Evolutionary conservation across 2,113 vertebrate species (phyloP).

Genomic region (Phalacrocorax carbo): DNA sequence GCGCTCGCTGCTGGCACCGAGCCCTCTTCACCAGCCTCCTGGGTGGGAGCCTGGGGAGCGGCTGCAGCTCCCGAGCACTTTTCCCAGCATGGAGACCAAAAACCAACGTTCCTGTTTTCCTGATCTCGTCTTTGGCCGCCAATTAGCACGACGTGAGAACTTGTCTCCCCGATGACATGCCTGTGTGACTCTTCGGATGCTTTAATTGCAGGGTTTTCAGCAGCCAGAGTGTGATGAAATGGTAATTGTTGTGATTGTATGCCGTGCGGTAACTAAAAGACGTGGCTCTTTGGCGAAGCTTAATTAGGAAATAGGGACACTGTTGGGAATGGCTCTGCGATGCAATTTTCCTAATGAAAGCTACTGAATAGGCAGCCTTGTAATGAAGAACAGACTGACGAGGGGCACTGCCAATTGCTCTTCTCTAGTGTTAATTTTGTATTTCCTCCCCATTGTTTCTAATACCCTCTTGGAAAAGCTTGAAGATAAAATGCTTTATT

Average conservation of each 20-base stretch:
- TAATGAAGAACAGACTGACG: background rate
- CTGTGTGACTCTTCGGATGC: constrained; percentile 1
- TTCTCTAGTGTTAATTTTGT: constrained; percentile 63
- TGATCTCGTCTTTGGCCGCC: background rate
- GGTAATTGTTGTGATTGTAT: constrained; percentile 30
- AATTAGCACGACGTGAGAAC: constrained; percentile 45
- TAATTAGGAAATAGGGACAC: constrained; percentile 65
- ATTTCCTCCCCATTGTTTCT: constrained; percentile 64
- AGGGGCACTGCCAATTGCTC: constrained; percentile 60
- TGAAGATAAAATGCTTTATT: constrained; percentile 49
- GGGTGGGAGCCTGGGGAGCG: background rate
- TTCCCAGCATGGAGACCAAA: background rate
- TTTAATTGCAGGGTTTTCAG: constrained; percentile 54
- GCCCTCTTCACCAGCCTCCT: background rate
- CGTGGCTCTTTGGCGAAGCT: constrained; percentile 22
- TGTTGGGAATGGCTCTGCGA: constrained; percentile 29
- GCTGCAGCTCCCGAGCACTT: background rate
- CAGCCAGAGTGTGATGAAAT: background rate
- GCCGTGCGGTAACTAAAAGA: background rate
- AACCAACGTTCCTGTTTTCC: background rate
- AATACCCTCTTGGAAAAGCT: constrained; percentile 58
- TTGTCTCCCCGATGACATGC: background rate
- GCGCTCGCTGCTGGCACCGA: background rate
- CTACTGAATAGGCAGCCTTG: constrained; percentile 49
- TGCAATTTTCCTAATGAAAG: constrained; percentile 63